phyloP scores from a whole-genome alignment of 1,140 invertebrate species.

The Pomacea maculata region DNA sequence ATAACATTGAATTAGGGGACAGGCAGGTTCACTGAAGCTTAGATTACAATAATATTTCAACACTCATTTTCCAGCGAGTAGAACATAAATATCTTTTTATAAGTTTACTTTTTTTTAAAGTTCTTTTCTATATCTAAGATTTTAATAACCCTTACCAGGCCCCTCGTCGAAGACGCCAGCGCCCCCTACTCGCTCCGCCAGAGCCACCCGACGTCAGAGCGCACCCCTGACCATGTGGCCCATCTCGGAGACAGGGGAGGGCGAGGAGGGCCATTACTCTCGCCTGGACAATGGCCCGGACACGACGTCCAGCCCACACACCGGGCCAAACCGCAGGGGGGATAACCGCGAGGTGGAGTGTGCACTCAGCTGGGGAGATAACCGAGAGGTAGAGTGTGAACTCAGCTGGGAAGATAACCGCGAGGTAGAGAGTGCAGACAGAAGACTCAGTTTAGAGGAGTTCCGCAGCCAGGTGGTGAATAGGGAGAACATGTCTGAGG shows the following conservation, averaged over 20 bases:
- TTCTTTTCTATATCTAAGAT: background rate
- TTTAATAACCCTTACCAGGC: constrained; percentile 6
- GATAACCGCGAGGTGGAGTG: no score
- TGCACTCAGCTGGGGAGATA: no score
- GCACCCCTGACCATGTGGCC: constrained; percentile 13
- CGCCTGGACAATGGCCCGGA: no score
- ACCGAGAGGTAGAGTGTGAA: no score
- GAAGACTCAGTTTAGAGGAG: no score
- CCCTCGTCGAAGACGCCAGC: background rate
- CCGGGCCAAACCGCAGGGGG: no score
- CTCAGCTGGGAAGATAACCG: no score
- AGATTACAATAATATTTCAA: background rate
- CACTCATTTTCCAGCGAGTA: background rate
- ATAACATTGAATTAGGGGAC: no score
- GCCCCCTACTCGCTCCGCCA: background rate
- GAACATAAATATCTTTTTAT: background rate
- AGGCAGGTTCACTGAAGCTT: background rate
- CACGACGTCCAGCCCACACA: no score
- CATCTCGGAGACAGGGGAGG: constrained; percentile 3
- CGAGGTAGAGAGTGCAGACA: no score
- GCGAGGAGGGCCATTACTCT: background rate
- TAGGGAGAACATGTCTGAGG: no score
- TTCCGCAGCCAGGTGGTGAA: no score
- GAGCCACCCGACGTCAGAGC: constrained; percentile 4
- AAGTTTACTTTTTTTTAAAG: background rate